These are phyloP conservation scores for Neogale vison DNA, from an alignment of 2,113 vertebrate genomes.

Conservation along the genomic window DNA sequence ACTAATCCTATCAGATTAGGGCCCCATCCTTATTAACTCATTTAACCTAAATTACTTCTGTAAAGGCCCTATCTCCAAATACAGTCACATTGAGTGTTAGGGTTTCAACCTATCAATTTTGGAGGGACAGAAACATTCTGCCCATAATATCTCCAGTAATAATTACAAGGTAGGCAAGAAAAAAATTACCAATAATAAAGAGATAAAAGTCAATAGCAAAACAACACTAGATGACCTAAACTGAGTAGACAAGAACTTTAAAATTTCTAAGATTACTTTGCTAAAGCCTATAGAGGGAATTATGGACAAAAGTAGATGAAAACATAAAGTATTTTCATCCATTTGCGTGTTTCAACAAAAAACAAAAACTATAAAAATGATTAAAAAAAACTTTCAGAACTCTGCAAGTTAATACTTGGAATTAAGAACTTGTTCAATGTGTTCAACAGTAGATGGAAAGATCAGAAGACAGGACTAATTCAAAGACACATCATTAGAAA, in stretches of 20 bases:
- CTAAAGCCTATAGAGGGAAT: neutral
- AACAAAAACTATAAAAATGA: neutral
- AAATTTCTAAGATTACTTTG: neutral
- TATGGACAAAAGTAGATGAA: neutral
- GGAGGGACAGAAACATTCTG: neutral
- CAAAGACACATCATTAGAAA: neutral
- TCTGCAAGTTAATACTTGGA: neutral
- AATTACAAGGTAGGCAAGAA: neutral
- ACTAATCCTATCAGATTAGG: neutral
- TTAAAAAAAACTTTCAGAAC: neutral
- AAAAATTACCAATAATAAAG: neutral
- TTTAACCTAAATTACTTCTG: neutral
- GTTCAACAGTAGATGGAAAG: neutral
- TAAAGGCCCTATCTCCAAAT: neutral
- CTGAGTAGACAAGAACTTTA: neutral
- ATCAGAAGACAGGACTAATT: neutral
- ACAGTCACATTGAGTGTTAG: neutral
- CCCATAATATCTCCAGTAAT: neutral
- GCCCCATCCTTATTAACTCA: neutral
- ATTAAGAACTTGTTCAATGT: neutral
- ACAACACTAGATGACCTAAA: neutral
- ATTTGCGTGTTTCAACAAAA: neutral
- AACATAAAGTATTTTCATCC: neutral
- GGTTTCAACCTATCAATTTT: neutral
- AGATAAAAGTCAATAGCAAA: neutral